phyloP scores from a whole-genome alignment of 2,113 vertebrate species.

The Chaetura pelagica region DNA sequence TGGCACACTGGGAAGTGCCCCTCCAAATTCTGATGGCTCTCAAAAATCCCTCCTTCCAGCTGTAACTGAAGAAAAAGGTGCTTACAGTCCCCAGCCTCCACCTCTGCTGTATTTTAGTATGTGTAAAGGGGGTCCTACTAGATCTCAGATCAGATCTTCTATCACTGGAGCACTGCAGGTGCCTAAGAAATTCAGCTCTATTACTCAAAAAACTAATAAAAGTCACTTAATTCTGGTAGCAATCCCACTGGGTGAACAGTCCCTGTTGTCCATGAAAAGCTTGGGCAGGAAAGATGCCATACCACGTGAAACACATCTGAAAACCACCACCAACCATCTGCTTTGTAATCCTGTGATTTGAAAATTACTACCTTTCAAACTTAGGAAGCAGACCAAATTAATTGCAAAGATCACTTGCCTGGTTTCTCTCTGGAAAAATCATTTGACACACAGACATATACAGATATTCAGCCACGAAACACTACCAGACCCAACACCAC shows the following conservation, averaged over 20 bases:
- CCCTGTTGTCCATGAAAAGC: neutral
- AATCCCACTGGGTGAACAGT: neutral
- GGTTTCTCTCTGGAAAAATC: neutral
- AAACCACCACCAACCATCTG: neutral
- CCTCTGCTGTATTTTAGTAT: neutral
- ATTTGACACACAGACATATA: neutral
- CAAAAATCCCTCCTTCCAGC: neutral
- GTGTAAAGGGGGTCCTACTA: neutral
- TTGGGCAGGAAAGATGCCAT: neutral
- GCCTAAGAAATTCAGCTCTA: neutral
- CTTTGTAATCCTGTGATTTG: neutral
- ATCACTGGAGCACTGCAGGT: too few relatives aligned
- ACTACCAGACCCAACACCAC: neutral
- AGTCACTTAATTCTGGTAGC: neutral
- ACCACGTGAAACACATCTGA: neutral
- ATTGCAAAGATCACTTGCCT: neutral
- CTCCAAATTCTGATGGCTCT: neutral
- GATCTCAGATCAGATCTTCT: neutral
- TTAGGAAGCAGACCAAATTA: neutral
- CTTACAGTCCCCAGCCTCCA: neutral
- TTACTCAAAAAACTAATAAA: neutral
- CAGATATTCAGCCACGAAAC: neutral
- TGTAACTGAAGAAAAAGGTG: neutral
- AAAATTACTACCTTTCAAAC: neutral
- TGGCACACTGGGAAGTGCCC: neutral